Conservation (phyloP, 1,140 invertebrate species). For the Meloidogyne exigua region DNA sequence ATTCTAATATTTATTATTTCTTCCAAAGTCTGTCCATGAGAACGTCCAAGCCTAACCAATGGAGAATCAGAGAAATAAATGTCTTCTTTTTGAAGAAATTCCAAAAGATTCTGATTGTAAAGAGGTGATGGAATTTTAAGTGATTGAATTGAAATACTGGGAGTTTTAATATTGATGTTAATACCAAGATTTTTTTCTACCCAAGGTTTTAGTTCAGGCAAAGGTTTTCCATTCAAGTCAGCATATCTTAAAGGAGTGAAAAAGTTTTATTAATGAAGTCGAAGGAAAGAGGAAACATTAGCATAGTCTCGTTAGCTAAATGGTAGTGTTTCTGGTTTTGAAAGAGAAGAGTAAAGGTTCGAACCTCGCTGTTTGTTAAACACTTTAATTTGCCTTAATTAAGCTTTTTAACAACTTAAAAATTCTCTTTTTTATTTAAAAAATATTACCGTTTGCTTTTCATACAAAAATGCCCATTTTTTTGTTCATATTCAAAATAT, state of each 20-base stretch:
- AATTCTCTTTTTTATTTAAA: constrained; percentile 20
- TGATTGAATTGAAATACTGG: constrained; percentile 62
- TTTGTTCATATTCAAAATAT: constrained; percentile 71
- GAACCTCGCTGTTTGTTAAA: too few species aligned
- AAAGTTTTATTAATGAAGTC: not conserved
- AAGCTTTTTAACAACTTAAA: not conserved
- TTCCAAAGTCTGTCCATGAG: constrained; percentile 90
- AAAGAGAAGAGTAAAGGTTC: too few species aligned
- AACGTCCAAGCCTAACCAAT: constrained; percentile 75
- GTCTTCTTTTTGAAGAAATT: constrained; percentile 69
- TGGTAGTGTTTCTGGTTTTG: too few species aligned
- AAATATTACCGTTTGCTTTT: constrained; percentile 68
- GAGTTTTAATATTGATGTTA: constrained; percentile 67
- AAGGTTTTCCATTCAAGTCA: constrained; percentile 74
- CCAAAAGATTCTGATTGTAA: constrained; percentile 69
- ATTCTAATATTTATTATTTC: constrained; percentile 79
- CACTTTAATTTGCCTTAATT: too few species aligned
- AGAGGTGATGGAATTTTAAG: constrained; percentile 62
- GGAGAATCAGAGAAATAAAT: constrained; percentile 77
- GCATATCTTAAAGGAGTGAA: constrained; percentile 66
- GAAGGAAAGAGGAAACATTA: constrained; percentile 34
- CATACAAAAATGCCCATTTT: constrained; percentile 71
- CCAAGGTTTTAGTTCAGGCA: constrained; percentile 81
- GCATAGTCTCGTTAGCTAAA: not conserved
- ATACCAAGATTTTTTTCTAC: constrained; percentile 75